Conservation (phyloP, 2,888 invertebrate species). For the Synergus gifuensis region DNA sequence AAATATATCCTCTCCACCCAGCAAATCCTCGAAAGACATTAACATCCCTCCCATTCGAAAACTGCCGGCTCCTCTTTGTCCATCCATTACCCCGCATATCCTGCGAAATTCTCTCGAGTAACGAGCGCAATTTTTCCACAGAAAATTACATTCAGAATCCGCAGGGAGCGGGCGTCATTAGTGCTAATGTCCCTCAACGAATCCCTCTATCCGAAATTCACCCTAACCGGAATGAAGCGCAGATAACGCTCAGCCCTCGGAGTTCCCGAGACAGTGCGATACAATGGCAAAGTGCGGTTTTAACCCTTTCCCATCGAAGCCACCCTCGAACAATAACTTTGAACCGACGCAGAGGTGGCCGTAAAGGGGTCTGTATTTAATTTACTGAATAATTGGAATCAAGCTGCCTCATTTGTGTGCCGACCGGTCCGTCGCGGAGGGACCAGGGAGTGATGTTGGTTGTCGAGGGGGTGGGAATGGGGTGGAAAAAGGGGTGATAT, state of each 20-base stretch:
- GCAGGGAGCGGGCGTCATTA: constrained; percentile 36
- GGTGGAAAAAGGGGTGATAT: constrained; percentile 17
- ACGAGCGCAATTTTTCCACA: constrained; percentile 14
- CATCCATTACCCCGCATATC: constrained; percentile 9
- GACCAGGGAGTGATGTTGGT: constrained; percentile 41
- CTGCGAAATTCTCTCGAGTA: not conserved
- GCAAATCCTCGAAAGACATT: not conserved
- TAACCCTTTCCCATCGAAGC: constrained; percentile 64
- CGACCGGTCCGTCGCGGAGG: constrained; percentile 51
- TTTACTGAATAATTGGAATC: constrained; percentile 78
- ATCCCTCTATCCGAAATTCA: constrained; percentile 49
- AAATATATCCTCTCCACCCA: not conserved
- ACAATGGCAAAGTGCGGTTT: constrained; percentile 61
- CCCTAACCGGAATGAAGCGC: constrained; percentile 59
- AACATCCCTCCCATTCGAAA: not conserved
- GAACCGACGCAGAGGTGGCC: constrained; percentile 61
- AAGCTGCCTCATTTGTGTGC: constrained; percentile 76
- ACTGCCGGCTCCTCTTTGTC: not conserved
- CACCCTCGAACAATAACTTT: constrained; percentile 65
- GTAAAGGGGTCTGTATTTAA: constrained; percentile 75
- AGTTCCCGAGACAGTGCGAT: constrained; percentile 53
- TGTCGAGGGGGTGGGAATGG: constrained; percentile 10
- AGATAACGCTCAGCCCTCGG: constrained; percentile 63
- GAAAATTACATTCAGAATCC: constrained; percentile 36
- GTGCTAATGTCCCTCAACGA: constrained; percentile 32